phyloP scores from a whole-genome alignment of 2,888 invertebrate species.

The Cheilosia scutellata region DNA sequence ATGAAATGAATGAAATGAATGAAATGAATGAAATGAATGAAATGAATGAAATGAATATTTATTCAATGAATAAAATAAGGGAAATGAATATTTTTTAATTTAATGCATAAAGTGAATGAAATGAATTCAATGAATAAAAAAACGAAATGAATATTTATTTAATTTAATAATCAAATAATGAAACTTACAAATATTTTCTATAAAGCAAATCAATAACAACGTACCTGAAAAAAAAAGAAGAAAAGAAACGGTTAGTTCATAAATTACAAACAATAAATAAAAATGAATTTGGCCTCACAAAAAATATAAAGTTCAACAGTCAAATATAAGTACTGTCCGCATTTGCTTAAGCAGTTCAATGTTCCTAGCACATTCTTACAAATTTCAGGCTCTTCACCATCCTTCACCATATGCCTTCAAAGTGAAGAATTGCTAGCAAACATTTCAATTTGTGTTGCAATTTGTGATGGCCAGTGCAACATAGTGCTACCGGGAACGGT shows the following conservation, averaged over 20 bases:
- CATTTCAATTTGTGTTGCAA: constrained; percentile 71
- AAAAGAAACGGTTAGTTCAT: not conserved
- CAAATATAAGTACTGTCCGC: not conserved
- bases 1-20: not conserved
- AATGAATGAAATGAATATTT: not conserved
- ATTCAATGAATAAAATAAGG: not conserved
- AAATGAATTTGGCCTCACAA: not conserved
- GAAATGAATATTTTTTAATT: not conserved
- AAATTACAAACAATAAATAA: not conserved
- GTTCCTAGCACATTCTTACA: constrained; percentile 9
- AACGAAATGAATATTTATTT: too few species aligned
- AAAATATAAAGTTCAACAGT: constrained; percentile 16
- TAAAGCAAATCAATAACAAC: not conserved
- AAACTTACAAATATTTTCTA: not conserved
- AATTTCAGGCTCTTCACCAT: not conserved
- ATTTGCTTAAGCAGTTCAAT: constrained; percentile 27
- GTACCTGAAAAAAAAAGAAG: not conserved
- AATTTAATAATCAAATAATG: too few species aligned
- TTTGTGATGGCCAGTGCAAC: constrained; percentile 40
- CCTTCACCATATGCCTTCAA: constrained; percentile 7
- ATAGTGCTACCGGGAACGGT: not conserved
- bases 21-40: not conserved
- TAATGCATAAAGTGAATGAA: too few species aligned
- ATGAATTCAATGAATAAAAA: not conserved
- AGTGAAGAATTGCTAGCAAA: constrained; percentile 64